phyloP scores from a whole-genome alignment of 2,888 invertebrate genomes.

The Candidula unifasciata region DNA sequence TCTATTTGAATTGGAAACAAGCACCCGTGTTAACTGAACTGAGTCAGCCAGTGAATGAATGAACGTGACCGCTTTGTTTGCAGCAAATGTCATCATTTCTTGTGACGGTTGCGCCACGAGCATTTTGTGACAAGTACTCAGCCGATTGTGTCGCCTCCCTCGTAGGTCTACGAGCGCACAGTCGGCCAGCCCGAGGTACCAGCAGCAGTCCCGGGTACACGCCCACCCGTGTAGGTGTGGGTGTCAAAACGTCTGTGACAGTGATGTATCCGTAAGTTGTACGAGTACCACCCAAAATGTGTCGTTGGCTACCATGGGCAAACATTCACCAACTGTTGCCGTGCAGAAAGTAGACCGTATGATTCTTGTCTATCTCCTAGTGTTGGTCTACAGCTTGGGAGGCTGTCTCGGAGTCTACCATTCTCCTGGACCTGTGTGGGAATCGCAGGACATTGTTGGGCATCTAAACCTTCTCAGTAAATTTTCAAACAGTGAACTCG shows the following conservation, averaged over 20 bases:
- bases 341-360: constrained; percentile 17
- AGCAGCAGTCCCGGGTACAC: constrained; percentile 6
- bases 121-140: neutral
- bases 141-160: neutral
- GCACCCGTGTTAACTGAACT: no score
- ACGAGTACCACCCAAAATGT: constrained; percentile 53
- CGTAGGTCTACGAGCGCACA: neutral
- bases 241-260: neutral
- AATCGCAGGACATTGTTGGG: constrained; percentile 4
- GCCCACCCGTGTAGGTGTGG: constrained; percentile 8
- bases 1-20: no score
- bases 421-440: neutral
- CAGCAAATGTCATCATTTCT: neutral
- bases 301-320: constrained; percentile 52
- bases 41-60: neutral
- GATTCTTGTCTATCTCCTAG: constrained; percentile 20
- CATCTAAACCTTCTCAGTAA: neutral
- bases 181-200: neutral
- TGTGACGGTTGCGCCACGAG: neutral
- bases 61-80: neutral
- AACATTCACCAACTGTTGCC: constrained; percentile 37
- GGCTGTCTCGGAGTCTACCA: constrained; percentile 13
- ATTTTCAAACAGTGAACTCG: neutral
- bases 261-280: constrained; percentile 20
- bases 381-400: constrained; percentile 15